phyloP scores from a whole-genome alignment of 2,113 vertebrate species.

The Anseranas semipalmata region DNA sequence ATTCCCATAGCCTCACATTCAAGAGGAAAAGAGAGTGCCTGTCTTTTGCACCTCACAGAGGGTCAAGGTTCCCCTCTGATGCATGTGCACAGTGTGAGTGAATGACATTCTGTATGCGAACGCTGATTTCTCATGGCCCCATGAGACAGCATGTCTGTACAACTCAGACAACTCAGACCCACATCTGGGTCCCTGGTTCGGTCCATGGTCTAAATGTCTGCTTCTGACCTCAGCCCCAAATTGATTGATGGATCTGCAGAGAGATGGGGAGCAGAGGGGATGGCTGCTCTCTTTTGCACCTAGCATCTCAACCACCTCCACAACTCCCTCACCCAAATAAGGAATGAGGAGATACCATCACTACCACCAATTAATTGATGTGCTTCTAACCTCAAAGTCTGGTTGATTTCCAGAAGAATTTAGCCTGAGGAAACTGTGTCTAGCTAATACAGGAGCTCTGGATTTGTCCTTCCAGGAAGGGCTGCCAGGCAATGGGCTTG shows the following conservation, averaged over 20 bases:
- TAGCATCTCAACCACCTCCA: background rate
- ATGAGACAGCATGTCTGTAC: background rate
- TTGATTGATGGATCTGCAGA: background rate
- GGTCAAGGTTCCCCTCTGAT: background rate
- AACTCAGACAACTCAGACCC: background rate
- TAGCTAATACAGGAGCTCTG: background rate
- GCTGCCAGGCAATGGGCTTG: background rate
- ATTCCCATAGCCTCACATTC: background rate
- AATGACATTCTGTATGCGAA: background rate
- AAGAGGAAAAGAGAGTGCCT: background rate
- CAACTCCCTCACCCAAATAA: background rate
- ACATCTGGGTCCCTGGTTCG: background rate
- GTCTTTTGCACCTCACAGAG: background rate
- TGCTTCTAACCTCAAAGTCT: background rate
- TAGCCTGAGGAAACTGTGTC: background rate
- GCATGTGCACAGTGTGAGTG: background rate
- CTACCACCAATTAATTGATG: background rate
- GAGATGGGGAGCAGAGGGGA: background rate
- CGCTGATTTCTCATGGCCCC: background rate
- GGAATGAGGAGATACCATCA: background rate
- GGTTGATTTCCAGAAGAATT: background rate
- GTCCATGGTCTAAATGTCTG: background rate
- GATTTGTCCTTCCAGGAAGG: background rate
- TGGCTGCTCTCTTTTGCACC: background rate
- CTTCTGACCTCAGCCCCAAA: background rate